Evolutionary conservation across 2,113 vertebrate genomes (phyloP).

Genomic region (Etheostoma spectabile): DNA sequence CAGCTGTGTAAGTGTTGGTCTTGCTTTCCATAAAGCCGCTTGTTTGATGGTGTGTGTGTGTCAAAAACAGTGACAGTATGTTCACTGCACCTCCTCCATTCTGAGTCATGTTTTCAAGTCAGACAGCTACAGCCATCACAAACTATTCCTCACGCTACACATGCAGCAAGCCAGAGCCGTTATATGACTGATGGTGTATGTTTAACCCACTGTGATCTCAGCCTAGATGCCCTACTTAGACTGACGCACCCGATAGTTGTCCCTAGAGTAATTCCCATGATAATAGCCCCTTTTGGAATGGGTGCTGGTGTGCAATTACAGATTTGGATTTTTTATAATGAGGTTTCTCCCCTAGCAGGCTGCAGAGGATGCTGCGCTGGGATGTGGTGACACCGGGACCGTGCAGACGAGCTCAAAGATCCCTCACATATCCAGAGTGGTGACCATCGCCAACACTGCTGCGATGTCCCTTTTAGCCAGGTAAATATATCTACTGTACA

Average conservation of each 20-base stretch:
- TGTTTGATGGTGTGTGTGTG: not conserved
- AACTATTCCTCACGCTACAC: constrained; percentile 28
- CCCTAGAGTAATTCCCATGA: constrained; percentile 51
- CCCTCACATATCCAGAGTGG: constrained; percentile 75
- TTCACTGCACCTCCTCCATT: constrained; percentile 10
- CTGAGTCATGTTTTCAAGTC: constrained; percentile 50
- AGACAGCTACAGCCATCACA: constrained; percentile 22
- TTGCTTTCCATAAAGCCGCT: not conserved
- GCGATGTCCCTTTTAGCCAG: constrained; percentile 79
- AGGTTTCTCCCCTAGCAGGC: constrained; percentile 54
- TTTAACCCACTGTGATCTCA: constrained; percentile 48
- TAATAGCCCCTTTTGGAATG: constrained; percentile 52
- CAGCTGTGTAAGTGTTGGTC: not conserved
- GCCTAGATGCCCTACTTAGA: constrained; percentile 50
- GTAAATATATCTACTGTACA: constrained; percentile 48
- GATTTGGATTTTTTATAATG: constrained; percentile 60
- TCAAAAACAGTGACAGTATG: constrained; percentile 2
- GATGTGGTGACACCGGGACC: constrained; percentile 29
- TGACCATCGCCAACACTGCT: constrained; percentile 76
- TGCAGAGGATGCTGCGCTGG: constrained; percentile 53
- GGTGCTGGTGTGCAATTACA: constrained; percentile 61
- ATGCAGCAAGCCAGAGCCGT: constrained; percentile 9
- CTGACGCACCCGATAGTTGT: constrained; percentile 30
- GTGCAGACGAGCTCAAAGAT: constrained; percentile 74
- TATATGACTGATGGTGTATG: constrained; percentile 29